These are phyloP conservation scores for Rousettus leschenaultii DNA, from an alignment of 2,113 vertebrate genomes.

Conservation along the genomic window DNA sequence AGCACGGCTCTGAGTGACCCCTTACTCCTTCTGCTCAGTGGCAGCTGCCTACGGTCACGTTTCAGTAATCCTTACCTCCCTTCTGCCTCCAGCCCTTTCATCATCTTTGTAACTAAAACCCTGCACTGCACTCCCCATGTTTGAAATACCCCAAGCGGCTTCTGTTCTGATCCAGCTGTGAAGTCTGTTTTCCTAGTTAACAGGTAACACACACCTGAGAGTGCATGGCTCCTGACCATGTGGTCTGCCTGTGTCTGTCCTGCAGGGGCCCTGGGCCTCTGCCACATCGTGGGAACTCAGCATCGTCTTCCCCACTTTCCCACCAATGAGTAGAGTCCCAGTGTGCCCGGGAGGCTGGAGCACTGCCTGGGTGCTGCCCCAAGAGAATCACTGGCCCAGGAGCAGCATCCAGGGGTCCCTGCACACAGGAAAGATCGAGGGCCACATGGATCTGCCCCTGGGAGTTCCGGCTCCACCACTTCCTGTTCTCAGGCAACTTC, in stretches of 20 bases:
- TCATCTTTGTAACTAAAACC: not conserved
- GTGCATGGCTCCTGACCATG: not conserved
- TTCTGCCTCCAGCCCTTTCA: not conserved
- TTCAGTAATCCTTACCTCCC: not conserved
- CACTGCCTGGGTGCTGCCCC: not conserved
- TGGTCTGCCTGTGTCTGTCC: not conserved
- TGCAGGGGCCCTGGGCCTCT: not conserved
- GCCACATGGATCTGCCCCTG: fast-evolving
- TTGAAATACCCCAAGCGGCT: not conserved
- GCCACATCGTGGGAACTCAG: not conserved
- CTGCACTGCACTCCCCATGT: not conserved
- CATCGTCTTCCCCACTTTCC: not conserved
- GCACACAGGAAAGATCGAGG: fast-evolving
- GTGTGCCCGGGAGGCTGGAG: not conserved
- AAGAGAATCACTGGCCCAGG: not conserved
- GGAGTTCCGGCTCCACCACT: fast-evolving
- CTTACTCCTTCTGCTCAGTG: too few species aligned
- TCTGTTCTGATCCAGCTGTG: not conserved
- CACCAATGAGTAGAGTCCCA: fast-evolving
- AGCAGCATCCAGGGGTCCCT: too few species aligned
- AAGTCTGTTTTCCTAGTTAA: not conserved
- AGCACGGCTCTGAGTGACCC: not conserved
- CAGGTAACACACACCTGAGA: not conserved
- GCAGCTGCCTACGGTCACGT: not conserved
- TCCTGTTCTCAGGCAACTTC: fast-evolving